phyloP scores from a whole-genome alignment of 2,113 vertebrate species.

The Oncorhynchus mykiss region DNA sequence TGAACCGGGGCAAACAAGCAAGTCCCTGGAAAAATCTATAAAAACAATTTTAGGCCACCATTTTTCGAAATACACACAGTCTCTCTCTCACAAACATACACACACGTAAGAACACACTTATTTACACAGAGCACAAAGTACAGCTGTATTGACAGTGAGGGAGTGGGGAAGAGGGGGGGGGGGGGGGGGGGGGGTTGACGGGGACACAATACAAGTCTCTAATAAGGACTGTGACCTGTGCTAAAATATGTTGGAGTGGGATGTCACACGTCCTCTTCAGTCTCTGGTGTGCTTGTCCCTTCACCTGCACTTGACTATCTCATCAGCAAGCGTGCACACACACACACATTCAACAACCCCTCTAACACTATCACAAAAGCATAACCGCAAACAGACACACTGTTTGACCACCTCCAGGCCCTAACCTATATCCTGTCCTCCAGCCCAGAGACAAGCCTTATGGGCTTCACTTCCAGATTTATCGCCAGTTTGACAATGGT shows the following conservation, averaged over 20 bases:
- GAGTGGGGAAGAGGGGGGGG: background rate
- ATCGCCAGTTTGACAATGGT: slow-evolving; percentile 24
- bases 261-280: no score
- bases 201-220: background rate
- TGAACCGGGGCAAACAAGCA: slow-evolving; percentile 4
- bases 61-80: background rate
- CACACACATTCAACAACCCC: background rate
- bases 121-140: no score
- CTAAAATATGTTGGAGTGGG: no score
- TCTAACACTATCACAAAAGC: background rate
- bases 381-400: background rate
- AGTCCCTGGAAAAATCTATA: slow-evolving; percentile 3
- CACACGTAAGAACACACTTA: background rate
- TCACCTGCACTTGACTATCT: slow-evolving; percentile 2
- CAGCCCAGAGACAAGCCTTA: slow-evolving; percentile 1
- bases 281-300: background rate
- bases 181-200: background rate
- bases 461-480: slow-evolving; percentile 21
- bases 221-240: background rate
- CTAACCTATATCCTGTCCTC: background rate
- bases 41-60: background rate
- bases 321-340: background rate
- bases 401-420: background rate
- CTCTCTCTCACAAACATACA: background rate
- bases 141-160: background rate